Conservation (phyloP, 2,797 vertebrate species). For the Anas flavirostris region DNA sequence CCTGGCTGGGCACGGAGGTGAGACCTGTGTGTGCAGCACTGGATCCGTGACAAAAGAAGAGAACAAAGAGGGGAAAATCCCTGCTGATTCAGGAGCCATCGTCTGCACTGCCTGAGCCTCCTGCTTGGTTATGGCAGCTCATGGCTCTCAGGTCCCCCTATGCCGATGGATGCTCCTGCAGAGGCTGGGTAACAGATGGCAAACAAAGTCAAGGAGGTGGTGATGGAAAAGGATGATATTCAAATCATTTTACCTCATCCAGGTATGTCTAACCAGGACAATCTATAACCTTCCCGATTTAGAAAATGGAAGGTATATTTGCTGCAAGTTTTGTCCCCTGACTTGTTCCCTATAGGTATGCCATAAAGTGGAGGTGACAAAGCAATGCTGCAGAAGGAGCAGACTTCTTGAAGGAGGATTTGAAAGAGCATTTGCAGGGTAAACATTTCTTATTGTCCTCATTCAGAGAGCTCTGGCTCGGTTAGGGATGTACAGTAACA, state of each 20-base stretch:
- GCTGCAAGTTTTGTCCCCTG: neutral
- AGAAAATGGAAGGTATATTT: neutral
- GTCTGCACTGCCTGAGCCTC: too few relatives aligned
- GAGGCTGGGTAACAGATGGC: neutral
- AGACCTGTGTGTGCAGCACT: neutral
- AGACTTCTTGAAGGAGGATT: neutral
- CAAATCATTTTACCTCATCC: neutral
- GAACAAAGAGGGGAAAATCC: neutral
- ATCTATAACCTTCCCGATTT: neutral
- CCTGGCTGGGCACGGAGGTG: neutral
- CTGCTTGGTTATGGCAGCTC: too few relatives aligned
- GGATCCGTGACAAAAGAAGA: too few relatives aligned
- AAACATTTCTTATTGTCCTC: neutral
- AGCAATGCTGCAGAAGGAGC: neutral
- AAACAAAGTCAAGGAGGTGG: neutral
- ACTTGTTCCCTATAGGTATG: neutral
- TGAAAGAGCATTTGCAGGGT: neutral
- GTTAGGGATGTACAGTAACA: neutral
- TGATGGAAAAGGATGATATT: neutral
- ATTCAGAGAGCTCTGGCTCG: neutral
- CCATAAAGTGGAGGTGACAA: neutral
- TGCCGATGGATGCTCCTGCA: rapidly evolving
- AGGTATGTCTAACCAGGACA: neutral
- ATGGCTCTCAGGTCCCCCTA: neutral
- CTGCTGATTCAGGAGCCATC: neutral